Percentiles rank a stretch among this genome's conserved stretches.
Evolutionary conservation across 1,140 invertebrate genomes (phyloP).

Genomic region (Diprion similis): DNA sequence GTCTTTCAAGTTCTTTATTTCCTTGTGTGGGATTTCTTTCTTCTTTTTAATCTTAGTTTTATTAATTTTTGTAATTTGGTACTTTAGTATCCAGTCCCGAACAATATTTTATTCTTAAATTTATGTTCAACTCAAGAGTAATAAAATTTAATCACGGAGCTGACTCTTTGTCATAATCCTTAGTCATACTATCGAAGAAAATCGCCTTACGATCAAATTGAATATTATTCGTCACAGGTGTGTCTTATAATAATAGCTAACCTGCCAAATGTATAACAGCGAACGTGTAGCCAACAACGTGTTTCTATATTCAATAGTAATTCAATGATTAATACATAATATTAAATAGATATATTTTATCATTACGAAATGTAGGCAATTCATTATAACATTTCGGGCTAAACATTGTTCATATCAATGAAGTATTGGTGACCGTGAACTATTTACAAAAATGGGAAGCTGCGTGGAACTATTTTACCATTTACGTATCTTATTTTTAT

Average conservation of each 20-base stretch:
- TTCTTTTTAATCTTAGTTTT: not conserved
- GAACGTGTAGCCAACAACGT: constrained; percentile 1
- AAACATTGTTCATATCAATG: not conserved
- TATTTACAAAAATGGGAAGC: constrained; percentile 2
- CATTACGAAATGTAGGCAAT: not conserved
- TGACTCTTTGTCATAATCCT: not conserved
- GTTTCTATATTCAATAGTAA: constrained; percentile 2
- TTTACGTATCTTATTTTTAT: not conserved
- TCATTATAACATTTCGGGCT: not conserved
- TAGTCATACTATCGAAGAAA: not conserved
- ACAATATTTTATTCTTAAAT: constrained; percentile 3
- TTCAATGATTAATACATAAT: not conserved
- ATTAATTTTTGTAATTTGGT: not conserved
- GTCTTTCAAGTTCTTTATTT: not conserved
- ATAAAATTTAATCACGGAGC: not conserved
- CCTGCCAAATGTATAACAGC: not conserved
- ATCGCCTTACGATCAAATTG: not conserved
- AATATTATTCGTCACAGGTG: not conserved
- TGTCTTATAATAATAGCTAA: constrained; percentile 1
- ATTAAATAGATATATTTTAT: not conserved
- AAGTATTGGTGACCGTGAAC: constrained; percentile 5
- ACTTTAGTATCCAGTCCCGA: not conserved
- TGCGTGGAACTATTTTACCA: constrained; percentile 7
- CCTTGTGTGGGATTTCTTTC: not conserved
- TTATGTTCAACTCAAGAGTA: not conserved